These are phyloP conservation scores for Clavelina lepadiformis DNA, from an alignment of 23 tunicate genomes.

Conservation along the genomic window DNA sequence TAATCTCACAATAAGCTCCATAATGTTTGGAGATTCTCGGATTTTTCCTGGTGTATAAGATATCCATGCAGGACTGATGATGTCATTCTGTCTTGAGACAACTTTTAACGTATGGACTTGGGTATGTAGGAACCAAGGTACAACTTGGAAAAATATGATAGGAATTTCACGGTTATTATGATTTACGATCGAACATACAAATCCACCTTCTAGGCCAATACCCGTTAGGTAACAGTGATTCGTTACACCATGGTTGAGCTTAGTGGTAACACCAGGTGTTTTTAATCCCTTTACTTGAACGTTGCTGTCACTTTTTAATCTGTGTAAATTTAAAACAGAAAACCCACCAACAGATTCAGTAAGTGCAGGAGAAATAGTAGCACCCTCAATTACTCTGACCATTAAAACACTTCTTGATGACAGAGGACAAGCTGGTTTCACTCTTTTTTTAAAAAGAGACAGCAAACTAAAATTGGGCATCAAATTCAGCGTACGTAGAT, in stretches of 20 bases:
- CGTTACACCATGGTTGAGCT: neutral
- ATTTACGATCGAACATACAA: constrained; percentile 43
- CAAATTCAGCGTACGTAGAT: constrained; percentile 3
- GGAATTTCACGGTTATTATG: constrained; percentile 16
- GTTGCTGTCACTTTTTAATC: no score
- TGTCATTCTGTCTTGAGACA: neutral
- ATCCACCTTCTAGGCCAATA: constrained; percentile 55
- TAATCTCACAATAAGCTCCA: constrained; percentile 35
- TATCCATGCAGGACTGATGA: constrained; percentile 18
- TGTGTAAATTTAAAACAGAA: neutral
- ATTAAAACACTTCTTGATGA: constrained; percentile 28
- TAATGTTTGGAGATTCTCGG: constrained; percentile 49
- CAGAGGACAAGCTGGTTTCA: constrained; percentile 49
- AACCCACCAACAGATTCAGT: neutral
- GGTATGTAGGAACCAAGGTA: constrained; percentile 73
- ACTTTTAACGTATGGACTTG: constrained; percentile 49
- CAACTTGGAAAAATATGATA: constrained; percentile 50
- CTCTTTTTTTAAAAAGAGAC: constrained; percentile 11
- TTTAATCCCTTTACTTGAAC: constrained; percentile 1
- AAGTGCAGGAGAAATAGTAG: neutral
- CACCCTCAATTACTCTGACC: constrained; percentile 1
- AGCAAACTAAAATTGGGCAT: constrained; percentile 9
- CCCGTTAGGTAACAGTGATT: constrained; percentile 66
- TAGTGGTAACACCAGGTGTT: constrained; percentile 3
- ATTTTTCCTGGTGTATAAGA: constrained; percentile 54